phyloP scores from a whole-genome alignment of 2,888 invertebrate genomes.

The Euclidia mi region DNA sequence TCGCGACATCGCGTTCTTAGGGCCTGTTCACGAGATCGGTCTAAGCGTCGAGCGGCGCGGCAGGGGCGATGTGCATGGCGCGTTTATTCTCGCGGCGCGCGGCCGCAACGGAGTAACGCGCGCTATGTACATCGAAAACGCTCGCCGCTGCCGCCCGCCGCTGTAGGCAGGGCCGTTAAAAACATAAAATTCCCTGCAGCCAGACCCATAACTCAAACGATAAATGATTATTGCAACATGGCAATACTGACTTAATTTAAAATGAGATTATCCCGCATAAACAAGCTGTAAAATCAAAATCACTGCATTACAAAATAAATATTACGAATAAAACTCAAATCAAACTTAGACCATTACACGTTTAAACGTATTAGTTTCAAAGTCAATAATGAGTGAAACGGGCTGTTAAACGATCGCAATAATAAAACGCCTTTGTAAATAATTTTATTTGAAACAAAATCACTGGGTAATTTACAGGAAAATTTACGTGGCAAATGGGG shows the following conservation, averaged over 20 bases:
- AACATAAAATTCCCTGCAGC: slow-evolving; percentile 1
- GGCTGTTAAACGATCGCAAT: slow-evolving; percentile 37
- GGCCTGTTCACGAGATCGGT: too few species aligned
- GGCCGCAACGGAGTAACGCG: too few species aligned
- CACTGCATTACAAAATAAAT: slow-evolving; percentile 12
- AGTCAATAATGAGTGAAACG: slow-evolving; percentile 55
- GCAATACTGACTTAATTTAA: slow-evolving; percentile 12
- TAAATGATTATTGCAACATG: slow-evolving; percentile 8
- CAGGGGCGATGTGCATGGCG: too few species aligned
- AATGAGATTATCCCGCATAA: slow-evolving; percentile 19
- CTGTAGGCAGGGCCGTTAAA: too few species aligned
- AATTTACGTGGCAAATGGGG: slow-evolving; percentile 35
- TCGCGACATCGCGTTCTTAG: not conserved
- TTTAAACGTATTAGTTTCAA: slow-evolving; percentile 54
- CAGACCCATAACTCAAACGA: slow-evolving; percentile 3
- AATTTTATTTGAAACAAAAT: slow-evolving; percentile 31
- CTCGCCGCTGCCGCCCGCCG: too few species aligned
- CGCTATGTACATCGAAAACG: too few species aligned
- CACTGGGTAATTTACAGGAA: slow-evolving; percentile 48
- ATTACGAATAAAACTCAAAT: slow-evolving; percentile 24
- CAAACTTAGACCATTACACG: slow-evolving; percentile 46
- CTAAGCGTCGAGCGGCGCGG: too few species aligned
- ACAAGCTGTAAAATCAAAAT: slow-evolving; percentile 17
- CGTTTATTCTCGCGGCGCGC: too few species aligned
- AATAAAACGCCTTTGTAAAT: slow-evolving; percentile 39